phyloP scores from a whole-genome alignment of 2,113 vertebrate genomes.

The Strix aluco region DNA sequence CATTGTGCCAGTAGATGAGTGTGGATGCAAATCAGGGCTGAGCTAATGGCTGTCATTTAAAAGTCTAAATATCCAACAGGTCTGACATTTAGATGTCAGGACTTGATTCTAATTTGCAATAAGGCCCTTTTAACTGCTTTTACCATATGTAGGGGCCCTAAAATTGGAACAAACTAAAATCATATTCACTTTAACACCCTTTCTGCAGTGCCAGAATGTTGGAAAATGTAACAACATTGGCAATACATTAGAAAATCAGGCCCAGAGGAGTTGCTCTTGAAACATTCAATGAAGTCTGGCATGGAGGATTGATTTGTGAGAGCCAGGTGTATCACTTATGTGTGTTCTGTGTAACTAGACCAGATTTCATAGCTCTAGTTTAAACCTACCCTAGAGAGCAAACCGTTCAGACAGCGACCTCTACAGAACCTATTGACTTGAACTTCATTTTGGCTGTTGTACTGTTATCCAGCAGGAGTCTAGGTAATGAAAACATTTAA shows the following conservation, averaged over 20 bases:
- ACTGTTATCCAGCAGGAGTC: neutral
- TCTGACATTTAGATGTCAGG: slow-evolving; percentile 40
- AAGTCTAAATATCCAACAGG: slow-evolving; percentile 33
- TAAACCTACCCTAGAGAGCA: neutral
- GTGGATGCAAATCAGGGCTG: slow-evolving; percentile 18
- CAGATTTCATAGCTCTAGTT: neutral
- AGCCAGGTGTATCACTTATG: neutral
- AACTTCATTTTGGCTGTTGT: neutral
- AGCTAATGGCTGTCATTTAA: slow-evolving; percentile 32
- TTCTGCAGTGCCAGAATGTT: slow-evolving; percentile 17
- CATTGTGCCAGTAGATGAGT: neutral
- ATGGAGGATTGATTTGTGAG: neutral
- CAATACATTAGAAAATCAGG: slow-evolving; percentile 12
- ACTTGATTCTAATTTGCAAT: slow-evolving; percentile 40
- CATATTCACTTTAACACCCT: slow-evolving; percentile 11
- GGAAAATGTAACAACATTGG: slow-evolving; percentile 33
- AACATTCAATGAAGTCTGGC: neutral
- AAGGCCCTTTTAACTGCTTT: slow-evolving; percentile 36
- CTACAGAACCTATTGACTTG: neutral
- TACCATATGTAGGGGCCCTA: slow-evolving; percentile 10
- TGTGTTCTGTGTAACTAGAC: neutral
- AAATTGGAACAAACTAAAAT: slow-evolving; percentile 25
- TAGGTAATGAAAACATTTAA: neutral
- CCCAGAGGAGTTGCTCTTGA: neutral
- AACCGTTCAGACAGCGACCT: neutral